Evolutionary conservation across 2,888 invertebrate species (phyloP).

Genomic region (Drosophila sordidapex): DNA sequence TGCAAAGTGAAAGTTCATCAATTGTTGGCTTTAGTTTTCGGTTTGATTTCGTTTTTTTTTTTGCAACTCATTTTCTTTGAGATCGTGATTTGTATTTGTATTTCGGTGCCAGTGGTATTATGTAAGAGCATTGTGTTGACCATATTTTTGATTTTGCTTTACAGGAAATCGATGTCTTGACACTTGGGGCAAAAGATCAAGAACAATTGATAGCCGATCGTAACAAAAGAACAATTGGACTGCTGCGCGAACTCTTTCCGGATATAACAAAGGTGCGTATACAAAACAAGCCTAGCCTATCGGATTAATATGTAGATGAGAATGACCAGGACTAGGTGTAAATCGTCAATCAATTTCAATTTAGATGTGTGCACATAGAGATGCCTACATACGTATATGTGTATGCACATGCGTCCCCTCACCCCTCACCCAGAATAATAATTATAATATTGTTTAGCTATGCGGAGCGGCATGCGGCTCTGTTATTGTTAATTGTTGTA

Average conservation of each 20-base stretch:
- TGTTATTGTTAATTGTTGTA: conserved; percentile 60
- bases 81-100: conserved; percentile 8
- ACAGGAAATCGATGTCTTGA: conserved; percentile 89
- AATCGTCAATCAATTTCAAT: not conserved
- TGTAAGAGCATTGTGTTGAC: conserved; percentile 6
- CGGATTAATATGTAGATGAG: not conserved
- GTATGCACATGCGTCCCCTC: not conserved
- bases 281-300: not conserved
- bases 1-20: conserved; percentile 69
- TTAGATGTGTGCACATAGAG: conserved; percentile 46
- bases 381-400: too few species aligned
- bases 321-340: conserved; percentile 8
- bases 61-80: conserved; percentile 32
- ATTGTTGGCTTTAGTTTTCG: conserved; percentile 31
- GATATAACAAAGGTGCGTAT: conserved; percentile 89
- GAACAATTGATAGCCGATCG: conserved; percentile 88
- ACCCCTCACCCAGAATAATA: not conserved
- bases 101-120: conserved; percentile 39
- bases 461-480: conserved; percentile 41
- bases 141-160: conserved; percentile 41
- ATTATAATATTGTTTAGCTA: conserved; percentile 22
- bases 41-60: conserved; percentile 17
- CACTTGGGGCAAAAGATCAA: conserved; percentile 87
- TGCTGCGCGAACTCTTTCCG: conserved; percentile 90
- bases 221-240: conserved; percentile 91